Conservation (phyloP, 2,113 vertebrate genomes). For the Ornithorhynchus anatinus region DNA sequence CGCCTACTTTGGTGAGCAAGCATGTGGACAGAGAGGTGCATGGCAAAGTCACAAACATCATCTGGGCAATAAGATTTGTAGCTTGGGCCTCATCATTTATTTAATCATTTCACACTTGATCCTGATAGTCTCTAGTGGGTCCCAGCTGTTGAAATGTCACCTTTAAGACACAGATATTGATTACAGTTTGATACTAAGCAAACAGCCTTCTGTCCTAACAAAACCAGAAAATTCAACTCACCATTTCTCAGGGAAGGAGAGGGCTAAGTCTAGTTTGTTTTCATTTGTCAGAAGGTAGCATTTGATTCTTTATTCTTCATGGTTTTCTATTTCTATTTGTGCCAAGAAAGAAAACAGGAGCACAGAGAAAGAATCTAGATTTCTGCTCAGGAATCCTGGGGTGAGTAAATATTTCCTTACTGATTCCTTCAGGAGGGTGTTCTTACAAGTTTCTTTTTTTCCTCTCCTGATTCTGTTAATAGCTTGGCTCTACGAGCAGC, state of each 20-base stretch:
- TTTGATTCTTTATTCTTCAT: background rate
- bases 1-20: conserved; percentile 22
- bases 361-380: background rate
- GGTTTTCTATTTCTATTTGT: background rate
- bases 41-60: background rate
- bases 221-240: conserved; percentile 32
- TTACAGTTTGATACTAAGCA: conserved; percentile 68
- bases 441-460: background rate
- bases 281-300: conserved; percentile 36
- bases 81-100: conserved; percentile 67
- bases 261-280: conserved; percentile 30
- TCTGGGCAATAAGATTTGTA: background rate
- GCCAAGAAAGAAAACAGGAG: background rate
- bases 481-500: background rate
- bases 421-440: background rate
- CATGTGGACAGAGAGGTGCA: conserved; percentile 15
- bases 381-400: too few relatives aligned
- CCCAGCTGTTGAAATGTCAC: conserved; percentile 76
- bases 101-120: conserved; percentile 67
- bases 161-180: conserved; percentile 72
- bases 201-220: conserved; percentile 53
- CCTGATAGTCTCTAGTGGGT: conserved; percentile 67
- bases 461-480: background rate
- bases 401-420: background rate
- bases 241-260: conserved; percentile 50